Base-by-base conservation (phyloP, 2,113 vertebrate species). In the Platysternon megacephalum region DNA sequence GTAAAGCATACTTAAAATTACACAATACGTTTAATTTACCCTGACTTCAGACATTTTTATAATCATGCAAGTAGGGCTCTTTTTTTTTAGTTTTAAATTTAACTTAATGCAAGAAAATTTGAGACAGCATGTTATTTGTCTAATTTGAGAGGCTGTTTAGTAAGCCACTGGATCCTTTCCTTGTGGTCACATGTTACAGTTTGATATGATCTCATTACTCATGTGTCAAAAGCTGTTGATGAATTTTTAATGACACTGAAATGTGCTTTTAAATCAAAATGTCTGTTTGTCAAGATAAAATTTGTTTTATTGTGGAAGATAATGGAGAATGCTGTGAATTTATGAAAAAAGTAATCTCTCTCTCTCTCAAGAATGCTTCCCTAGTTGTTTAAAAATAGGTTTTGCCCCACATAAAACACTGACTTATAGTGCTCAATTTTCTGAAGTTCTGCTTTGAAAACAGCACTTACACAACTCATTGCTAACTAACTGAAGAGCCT, bases 201-300 rank as follows among this genome's bases (percentile, higher is more conserved):
- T 10, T 35, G 89, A 5, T 93, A 6, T 48, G 9, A 1, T 46
- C 91, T 96, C 76, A 35, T 88, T 85, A 84, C 19, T 68, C 3
- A 82, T 55, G 0, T 44, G 51, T 80, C 91, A 29, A 48, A 39
- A 87, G 61, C 93, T 78, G 91, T 90, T 13, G 55, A 4, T 90
- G 85, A n/a, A 72, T 89, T 55, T 89, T 87, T 93, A 29, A 88
- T 12, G 87, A 82, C 78, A 91, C 46, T 52, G 19, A 87, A 85
- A 82, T 10, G 93, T 53, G 35, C 79, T 98, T 96, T 89, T 68
- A 93, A 91, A 91, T 89, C 81, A 52, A 74, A 97, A 89, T 17
- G 87, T 87, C 80, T 0, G 0, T 84, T 81, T 86, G 93, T 78
- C 44, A 16, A 72, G 87, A 89, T 88, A 4, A 26, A 13, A 14